These are phyloP conservation scores for Eugnorisma glareosa DNA, from an alignment of 2,888 invertebrate species.

Conservation along the genomic window DNA sequence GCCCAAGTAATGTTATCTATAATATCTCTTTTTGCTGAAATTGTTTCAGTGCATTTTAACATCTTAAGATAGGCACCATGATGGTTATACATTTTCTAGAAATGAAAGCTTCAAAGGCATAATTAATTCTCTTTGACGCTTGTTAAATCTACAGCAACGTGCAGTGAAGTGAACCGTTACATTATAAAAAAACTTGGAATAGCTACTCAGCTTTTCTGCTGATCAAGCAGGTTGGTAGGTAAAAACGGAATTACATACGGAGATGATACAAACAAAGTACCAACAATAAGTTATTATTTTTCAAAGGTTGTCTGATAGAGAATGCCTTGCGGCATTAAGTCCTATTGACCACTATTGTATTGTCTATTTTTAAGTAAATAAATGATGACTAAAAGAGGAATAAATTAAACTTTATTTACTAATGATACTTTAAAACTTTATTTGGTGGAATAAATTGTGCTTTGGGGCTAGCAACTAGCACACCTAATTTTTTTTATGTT, in stretches of 20 bases:
- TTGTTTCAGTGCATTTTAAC: neutral
- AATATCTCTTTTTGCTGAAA: neutral
- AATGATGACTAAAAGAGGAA: neutral
- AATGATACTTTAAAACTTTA: no score
- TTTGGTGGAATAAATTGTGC: no score
- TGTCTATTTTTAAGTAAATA: no score
- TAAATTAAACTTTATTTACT: no score
- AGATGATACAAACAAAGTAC: neutral
- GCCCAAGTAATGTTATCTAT: neutral
- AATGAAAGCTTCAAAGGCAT: neutral
- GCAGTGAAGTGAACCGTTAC: conserved; percentile 1
- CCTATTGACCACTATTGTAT: no score
- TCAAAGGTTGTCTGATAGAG: no score
- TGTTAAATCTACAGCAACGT: conserved; percentile 9
- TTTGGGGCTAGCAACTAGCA: no score
- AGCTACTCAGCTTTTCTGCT: neutral
- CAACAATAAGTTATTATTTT: no score
- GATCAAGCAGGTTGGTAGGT: neutral
- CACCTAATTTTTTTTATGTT: no score
- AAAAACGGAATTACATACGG: neutral
- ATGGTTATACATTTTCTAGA: conserved; percentile 14
- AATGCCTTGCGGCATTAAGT: no score
- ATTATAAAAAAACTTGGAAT: neutral
- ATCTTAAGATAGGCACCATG: neutral
- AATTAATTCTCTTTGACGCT: conserved; percentile 23